These are phyloP conservation scores for Diarsia rubi DNA, from an alignment of 2,888 invertebrate genomes.

Conservation along the genomic window DNA sequence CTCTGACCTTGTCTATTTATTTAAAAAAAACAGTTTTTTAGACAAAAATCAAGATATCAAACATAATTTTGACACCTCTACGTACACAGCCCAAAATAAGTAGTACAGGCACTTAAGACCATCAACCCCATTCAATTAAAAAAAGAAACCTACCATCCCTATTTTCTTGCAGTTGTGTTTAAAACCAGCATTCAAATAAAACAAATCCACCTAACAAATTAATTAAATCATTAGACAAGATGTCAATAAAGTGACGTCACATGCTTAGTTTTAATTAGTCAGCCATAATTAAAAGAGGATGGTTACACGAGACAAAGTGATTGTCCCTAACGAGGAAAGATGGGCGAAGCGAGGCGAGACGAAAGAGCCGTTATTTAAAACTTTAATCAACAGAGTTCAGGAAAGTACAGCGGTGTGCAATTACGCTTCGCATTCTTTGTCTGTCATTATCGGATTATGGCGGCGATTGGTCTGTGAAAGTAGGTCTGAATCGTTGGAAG, in stretches of 20 bases:
- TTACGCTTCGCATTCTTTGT: constrained; percentile 51
- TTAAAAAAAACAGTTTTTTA: not conserved
- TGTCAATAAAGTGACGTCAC: constrained; percentile 27
- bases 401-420: constrained; percentile 46
- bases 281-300: constrained; percentile 54
- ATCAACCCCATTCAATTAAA: not conserved
- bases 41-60: not conserved
- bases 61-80: not conserved
- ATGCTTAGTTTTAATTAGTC: constrained; percentile 57
- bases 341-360: constrained; percentile 38
- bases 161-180: not conserved
- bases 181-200: not conserved
- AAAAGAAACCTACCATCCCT: not conserved
- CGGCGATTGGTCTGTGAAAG: constrained; percentile 32
- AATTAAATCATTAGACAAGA: constrained; percentile 19
- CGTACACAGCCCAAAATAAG: not conserved
- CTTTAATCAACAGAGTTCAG: constrained; percentile 59
- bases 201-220: constrained; percentile 19
- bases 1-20: no score
- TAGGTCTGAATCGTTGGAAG: not conserved
- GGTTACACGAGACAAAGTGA: constrained; percentile 61
- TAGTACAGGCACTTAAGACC: not conserved
- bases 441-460: constrained; percentile 46
- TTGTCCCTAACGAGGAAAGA: constrained; percentile 53
- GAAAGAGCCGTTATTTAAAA: constrained; percentile 60